Evolutionary conservation across 2,113 vertebrate genomes (phyloP).

Genomic region (Anseranas semipalmata): DNA sequence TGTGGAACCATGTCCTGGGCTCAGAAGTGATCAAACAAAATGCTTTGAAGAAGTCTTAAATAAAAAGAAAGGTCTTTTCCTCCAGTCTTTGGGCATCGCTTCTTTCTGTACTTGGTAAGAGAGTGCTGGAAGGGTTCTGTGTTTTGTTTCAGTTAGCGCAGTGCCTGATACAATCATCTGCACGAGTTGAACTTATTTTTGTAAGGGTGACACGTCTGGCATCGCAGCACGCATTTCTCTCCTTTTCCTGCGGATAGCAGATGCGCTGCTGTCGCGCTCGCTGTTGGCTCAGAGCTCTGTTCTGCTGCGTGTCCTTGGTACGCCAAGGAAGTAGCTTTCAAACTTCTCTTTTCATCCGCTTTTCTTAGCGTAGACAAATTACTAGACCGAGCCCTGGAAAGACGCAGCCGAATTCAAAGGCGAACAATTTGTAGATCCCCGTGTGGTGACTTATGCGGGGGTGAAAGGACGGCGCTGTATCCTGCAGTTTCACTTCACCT

Average conservation of each 20-base stretch:
- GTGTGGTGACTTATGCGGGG: not conserved
- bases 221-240: accelerated
- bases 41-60: not conserved
- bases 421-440: not conserved
- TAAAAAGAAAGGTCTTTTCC: too few relatives aligned
- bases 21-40: not conserved
- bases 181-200: accelerated
- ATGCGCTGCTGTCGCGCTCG: accelerated
- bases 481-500: conserved; percentile 26
- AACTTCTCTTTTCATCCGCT: not conserved
- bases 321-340: not conserved
- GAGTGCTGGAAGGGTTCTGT: accelerated
- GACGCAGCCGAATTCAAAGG: not conserved
- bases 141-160: accelerated
- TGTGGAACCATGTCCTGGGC: accelerated
- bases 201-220: accelerated
- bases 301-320: not conserved
- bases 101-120: not conserved
- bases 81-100: not conserved
- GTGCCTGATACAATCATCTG: too few relatives aligned
- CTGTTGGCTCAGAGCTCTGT: not conserved
- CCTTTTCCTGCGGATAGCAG: too few relatives aligned
- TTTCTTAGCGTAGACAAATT: not conserved
- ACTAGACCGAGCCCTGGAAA: not conserved
- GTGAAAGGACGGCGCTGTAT: not conserved